Evolutionary conservation across 2,797 vertebrate genomes (phyloP), one percentile per base, ranked within the genome.

Genomic region (Alosa sapidissima): DNA sequence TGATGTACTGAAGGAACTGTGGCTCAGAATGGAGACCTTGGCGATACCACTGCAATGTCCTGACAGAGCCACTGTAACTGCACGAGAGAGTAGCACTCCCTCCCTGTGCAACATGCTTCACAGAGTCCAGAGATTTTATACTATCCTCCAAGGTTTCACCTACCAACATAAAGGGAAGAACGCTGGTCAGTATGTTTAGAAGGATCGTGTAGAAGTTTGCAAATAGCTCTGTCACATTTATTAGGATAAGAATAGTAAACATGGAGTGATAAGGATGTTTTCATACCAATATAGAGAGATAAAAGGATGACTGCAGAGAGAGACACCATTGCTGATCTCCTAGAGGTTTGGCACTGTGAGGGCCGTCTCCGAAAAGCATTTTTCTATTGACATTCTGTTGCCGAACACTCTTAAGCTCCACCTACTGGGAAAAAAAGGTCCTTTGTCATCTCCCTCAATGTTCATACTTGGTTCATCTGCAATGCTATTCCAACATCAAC

Each of bases 1-100:
- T 60, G 54, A 84, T 81, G 75, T 28, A 62, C 72, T 81, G 36
- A 10, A 84, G 36, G 41, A 84, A 84, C 24, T 84, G 41, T 41
- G 68, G 68, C 68, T 72, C 33, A 41, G 68, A 33, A 16, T 72
- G 68, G 28, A 16, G 13, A 54, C 9, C 49, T 16, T 83, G 60
- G 48, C 45, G 47, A 24, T 65, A 72, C 82, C 82, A 83, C 8
- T 24, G 47, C 21, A 83, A 16, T 24, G 60, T 72, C 47, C 72
- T 24, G 11, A 84, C 55, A 28, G 52, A 81, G 4, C 83, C 65
- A 84, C 36, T 21, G 47, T 65, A 83, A 21, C 58, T 81, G 21
- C 84, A 84, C 1, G n/a, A 45, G 1, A 84, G 72, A 81, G 55
- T 36, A 24, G 55, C 72, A 45, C 47, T 60, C 21, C 52, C 81